Conservation (phyloP, 2,113 vertebrate genomes). For the Notiomystis cincta region DNA sequence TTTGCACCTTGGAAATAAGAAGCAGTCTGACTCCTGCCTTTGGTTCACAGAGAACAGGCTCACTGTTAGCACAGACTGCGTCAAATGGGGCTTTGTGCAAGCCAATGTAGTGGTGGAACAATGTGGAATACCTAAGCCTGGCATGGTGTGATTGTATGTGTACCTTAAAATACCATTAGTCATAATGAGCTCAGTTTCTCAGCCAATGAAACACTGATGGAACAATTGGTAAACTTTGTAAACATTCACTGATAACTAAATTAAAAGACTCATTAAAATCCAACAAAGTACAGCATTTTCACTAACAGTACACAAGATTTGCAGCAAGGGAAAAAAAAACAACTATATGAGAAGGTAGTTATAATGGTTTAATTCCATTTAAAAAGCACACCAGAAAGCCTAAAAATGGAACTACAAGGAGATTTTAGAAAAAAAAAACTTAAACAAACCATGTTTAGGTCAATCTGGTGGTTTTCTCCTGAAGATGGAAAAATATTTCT, state of each 20-base stretch:
- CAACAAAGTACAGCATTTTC: background rate
- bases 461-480: background rate
- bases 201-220: background rate
- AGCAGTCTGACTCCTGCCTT: background rate
- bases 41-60: background rate
- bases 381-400: background rate
- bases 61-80: background rate
- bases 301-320: background rate
- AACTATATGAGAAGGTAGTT: background rate
- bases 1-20: background rate
- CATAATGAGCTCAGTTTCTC: background rate
- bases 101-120: background rate
- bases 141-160: background rate
- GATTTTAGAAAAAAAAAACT: background rate
- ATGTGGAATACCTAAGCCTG: background rate
- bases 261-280: background rate
- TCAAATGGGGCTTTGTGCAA: background rate
- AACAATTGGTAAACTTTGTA: background rate
- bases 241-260: background rate
- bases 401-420: background rate
- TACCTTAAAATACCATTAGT: background rate
- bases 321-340: background rate
- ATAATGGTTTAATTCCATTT: background rate
- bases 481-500: background rate
- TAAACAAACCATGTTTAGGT: background rate